Base-by-base conservation (phyloP, 2,888 invertebrate species). In the Ophion ellenae region DNA sequence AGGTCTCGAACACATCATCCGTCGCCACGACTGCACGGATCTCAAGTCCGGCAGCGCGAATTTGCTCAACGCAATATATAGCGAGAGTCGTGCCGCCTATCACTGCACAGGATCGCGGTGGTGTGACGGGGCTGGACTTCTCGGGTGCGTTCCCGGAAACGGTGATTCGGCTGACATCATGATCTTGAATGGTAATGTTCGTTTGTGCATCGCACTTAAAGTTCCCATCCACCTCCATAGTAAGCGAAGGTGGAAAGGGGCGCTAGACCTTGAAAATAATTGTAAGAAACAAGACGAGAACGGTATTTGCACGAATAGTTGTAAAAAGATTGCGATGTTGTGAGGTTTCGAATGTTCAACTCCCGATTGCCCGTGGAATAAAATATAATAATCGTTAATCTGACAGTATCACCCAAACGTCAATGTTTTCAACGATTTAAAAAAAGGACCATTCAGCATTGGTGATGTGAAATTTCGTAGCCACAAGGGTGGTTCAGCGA, bases 41-140 rank as follows among this genome's bases (percentile, higher is more conserved):
- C n/a, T 64, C 63, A 45, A 63, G 63, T 24, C 75, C 75, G 3
- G 63, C 40, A 17, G 61, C 45, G 40, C 24, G 75, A 14, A 64
- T 28, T 24, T 63, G 45, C 17, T 75, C 63, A 24, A 63, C 14
- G 75, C 75, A 75, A 63, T 14, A 75, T 20, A 75, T 75, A 9
- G 75, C 75, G 1, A 75, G 63, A 5, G 63, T 75, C 9, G 64
- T 47, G 63, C 75, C 45, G 20, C 75, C 75, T 40, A 75, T 45
- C 9, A 75, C 7, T 10, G 45, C 47, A 45, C 75, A 75, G 1
- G 75, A 63, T 14, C 59, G 36, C 36, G 3, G 20, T 11, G 6
- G 17, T 28, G 2, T 57, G 17, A n/a, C 3, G 6, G 3, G 9
- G 45, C 24, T 45, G 1, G 20, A 47, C 10, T 45, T 47, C 45